These are phyloP conservation scores for Hedychridium roseum DNA, from an alignment of 2,888 invertebrate genomes.

Conservation along the genomic window DNA sequence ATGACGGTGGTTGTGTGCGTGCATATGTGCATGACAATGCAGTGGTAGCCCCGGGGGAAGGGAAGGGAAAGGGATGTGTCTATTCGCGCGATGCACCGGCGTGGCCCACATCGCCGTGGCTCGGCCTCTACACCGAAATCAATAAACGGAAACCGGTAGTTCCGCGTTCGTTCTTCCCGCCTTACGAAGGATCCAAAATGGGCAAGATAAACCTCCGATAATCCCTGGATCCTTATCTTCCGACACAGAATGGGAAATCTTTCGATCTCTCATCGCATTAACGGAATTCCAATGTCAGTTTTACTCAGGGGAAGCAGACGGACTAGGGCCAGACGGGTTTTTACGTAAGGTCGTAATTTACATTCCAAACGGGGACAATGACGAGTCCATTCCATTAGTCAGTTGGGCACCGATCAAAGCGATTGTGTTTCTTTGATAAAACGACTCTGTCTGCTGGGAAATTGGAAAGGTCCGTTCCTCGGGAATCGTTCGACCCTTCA, in stretches of 20 bases:
- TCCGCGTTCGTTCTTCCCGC: slow-evolving; percentile 40
- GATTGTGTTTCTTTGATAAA: no score
- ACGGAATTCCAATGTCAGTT: no score
- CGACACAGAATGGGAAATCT: not conserved
- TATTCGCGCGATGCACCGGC: slow-evolving; percentile 12
- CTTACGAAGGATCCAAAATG: no score
- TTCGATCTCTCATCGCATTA: not conserved
- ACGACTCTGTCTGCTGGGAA: no score
- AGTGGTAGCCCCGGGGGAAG: no score
- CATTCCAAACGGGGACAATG: no score
- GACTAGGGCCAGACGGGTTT: not conserved
- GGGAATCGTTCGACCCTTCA: no score
- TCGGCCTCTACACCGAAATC: slow-evolving; percentile 51
- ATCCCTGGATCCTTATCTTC: not conserved
- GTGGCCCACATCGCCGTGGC: slow-evolving; percentile 52
- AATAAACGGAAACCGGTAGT: slow-evolving; percentile 59
- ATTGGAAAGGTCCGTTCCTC: no score
- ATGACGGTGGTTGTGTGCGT: not conserved
- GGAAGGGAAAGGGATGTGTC: no score
- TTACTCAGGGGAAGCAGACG: not conserved
- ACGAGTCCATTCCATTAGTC: no score
- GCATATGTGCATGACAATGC: slow-evolving; percentile 11
- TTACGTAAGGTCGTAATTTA: not conserved
- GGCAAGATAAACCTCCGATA: not conserved
- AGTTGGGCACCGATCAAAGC: no score